Evolutionary conservation across 2,113 vertebrate genomes (phyloP).

Genomic region (Orcinus orca): DNA sequence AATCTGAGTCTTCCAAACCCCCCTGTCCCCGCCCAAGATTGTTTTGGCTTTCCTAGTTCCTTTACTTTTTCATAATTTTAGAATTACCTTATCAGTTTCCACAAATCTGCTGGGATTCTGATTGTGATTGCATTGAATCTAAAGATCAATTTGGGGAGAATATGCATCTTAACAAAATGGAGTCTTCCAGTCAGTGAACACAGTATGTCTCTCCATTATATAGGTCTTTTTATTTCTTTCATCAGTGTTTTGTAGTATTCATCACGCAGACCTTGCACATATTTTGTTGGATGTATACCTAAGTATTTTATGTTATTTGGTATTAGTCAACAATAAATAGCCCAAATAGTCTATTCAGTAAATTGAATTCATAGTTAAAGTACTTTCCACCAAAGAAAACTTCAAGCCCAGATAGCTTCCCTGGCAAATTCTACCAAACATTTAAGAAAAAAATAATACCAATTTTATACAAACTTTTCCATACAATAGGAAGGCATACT

Average conservation of each 20-base stretch:
- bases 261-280: not conserved
- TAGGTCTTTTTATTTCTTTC: not conserved
- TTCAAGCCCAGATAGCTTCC: not conserved
- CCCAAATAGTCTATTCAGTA: not conserved
- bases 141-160: not conserved
- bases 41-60: not conserved
- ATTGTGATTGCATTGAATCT: not conserved
- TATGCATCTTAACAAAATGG: not conserved
- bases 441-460: not conserved
- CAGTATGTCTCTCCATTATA: not conserved
- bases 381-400: not conserved
- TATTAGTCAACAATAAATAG: not conserved
- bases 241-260: not conserved
- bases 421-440: not conserved
- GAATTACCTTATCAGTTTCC: not conserved
- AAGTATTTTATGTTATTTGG: not conserved
- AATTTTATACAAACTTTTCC: not conserved
- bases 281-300: not conserved
- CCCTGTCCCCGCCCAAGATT: not conserved
- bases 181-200: not conserved
- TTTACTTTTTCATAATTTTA: constrained; percentile 18
- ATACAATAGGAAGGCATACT: not conserved
- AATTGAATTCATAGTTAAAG: not conserved
- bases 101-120: not conserved
- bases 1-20: not conserved